Evolutionary conservation across 2,113 vertebrate genomes (phyloP), one percentile per base, ranked within the genome.

Genomic region (Mellivora capensis): DNA sequence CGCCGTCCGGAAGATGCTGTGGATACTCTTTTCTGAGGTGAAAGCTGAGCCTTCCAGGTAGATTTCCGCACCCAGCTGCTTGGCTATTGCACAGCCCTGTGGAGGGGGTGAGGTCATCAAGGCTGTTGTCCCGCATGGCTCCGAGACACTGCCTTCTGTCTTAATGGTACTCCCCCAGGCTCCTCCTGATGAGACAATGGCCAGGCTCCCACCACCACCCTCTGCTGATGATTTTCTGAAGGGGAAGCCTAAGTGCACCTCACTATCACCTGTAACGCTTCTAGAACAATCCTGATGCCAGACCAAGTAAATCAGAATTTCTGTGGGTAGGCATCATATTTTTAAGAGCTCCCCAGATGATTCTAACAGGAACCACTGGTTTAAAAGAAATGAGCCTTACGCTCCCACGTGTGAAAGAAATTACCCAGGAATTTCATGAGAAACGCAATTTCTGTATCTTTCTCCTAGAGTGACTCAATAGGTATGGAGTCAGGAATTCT

Each of bases 11-110:
- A 99, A 99, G 97, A 99, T 99, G 90, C 99, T 99, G 98, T 99
- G 99, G 87, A 99, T 99, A 62, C 99, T 99, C 97, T 99, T 99
- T 97, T 99, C 99, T 0, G 99, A 99, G 0, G 99, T 99, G 98
- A 99, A 99, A 14, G 99, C 99, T 0, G 99, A 99, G 87, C 99
- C 99, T 98, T 99, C 99, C 98, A 99, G 98, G 98, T 99, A 99
- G 1, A 99, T 98, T 97, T 99, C 99, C 0, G 99, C 99, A 67
- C 99, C 99, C 47, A 99, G 86, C 98, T 99, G 99, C 97, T 99
- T 99, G 90, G 99, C 99, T 57, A 99, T 97, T 4, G 99, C 99
- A 0, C 98, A 99, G 54, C 99, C 99, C 99, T 99, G 74, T 20
- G 42, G 21, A 17, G 20, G 25, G 27, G 27, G 61, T 13, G 9